Evolutionary conservation across 2,113 vertebrate species (phyloP), one percentile per base, ranked within the genome.

Genomic region (Trematomus loennbergii): DNA sequence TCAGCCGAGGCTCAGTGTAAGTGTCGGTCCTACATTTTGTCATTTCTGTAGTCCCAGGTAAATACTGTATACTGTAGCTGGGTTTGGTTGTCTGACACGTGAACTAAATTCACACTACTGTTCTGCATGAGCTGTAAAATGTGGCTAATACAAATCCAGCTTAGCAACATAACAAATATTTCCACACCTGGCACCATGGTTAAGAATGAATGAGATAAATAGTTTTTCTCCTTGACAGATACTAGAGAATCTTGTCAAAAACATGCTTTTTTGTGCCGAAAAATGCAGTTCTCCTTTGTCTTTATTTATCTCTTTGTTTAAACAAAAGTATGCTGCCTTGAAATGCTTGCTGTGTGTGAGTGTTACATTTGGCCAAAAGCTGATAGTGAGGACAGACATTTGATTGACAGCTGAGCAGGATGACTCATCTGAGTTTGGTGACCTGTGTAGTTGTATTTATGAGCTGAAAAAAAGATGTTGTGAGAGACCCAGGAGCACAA

Each of bases 361-460:
- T 9, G 52, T n/a, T 57, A 33, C 43, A 60, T 12, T 54, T 43
- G 11, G 48, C 71, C 55, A 10, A 25, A 72, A 77, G 50, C 52
- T 71, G 49, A 78, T 13, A 16, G 48, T 25, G 11, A 29, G 79
- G 53, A 76, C 22, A 63, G 68, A 74, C 53, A 36, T 61, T 66
- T 65, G 63, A 48, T 36, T 73, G 83, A 83, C 55, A 76, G 83
- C 69, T 75, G 48, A 79, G 61, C 45, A 29, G 57, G 49, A 40
- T 85, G 78, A 81, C 72, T 90, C 85, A 88, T 82, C 45, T 1
- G 33, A 81, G 84, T 75, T 72, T 48, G 45, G 55, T 77, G 84
- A 87, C 82, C 82, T 73, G 62, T 61, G 70, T 68, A 45, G 72
- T 82, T 7, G 2, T 46, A 58, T 68, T 81, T 20, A 69, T 72